A percentile compares a stretch with the other conserved stretches of the same genome.
Conservation (phyloP, 2,888 invertebrate genomes). For the Anaspis maculata region DNA sequence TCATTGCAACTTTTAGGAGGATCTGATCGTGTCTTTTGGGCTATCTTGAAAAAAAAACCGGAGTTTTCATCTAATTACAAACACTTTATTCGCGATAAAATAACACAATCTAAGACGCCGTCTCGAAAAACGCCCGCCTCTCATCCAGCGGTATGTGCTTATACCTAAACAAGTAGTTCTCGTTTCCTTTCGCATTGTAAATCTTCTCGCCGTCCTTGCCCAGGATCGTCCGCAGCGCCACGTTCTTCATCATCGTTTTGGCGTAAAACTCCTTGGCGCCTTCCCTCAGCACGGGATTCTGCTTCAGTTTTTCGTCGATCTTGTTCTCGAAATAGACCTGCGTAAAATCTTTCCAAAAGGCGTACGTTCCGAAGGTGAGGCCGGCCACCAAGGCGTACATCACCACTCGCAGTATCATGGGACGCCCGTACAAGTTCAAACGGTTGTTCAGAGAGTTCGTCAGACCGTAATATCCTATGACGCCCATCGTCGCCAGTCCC, state of each 20-base stretch:
- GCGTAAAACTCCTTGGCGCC: slow-evolving; percentile 72
- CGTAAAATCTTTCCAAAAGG: slow-evolving; percentile 56
- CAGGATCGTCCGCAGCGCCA: slow-evolving; percentile 59
- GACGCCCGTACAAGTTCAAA: slow-evolving; percentile 49
- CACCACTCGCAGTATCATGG: slow-evolving; percentile 40
- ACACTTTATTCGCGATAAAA: too few relatives aligned
- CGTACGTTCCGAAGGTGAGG: slow-evolving; percentile 54
- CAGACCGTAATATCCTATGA: slow-evolving; percentile 47
- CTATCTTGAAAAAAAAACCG: too few relatives aligned
- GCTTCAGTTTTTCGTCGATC: slow-evolving; percentile 55
- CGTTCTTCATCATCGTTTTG: slow-evolving; percentile 63
- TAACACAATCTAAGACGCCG: too few relatives aligned
- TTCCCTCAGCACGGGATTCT: slow-evolving; percentile 54
- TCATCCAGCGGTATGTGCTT: slow-evolving; percentile 56
- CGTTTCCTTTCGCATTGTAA: slow-evolving; percentile 63
- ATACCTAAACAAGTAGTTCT: slow-evolving; percentile 56
- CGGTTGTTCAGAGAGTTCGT: slow-evolving; percentile 44
- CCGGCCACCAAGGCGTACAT: slow-evolving; percentile 51
- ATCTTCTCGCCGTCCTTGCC: slow-evolving; percentile 52
- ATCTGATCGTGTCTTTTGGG: too few relatives aligned
- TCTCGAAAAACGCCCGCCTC: slow-evolving; percentile 61
- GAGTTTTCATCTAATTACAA: too few relatives aligned
- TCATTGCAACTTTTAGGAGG: too few relatives aligned
- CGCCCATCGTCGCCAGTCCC: slow-evolving; percentile 43
- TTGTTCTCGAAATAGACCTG: slow-evolving; percentile 54